These are phyloP conservation scores for Ectemnius continuus DNA, from an alignment of 2,888 invertebrate genomes.

Conservation along the genomic window DNA sequence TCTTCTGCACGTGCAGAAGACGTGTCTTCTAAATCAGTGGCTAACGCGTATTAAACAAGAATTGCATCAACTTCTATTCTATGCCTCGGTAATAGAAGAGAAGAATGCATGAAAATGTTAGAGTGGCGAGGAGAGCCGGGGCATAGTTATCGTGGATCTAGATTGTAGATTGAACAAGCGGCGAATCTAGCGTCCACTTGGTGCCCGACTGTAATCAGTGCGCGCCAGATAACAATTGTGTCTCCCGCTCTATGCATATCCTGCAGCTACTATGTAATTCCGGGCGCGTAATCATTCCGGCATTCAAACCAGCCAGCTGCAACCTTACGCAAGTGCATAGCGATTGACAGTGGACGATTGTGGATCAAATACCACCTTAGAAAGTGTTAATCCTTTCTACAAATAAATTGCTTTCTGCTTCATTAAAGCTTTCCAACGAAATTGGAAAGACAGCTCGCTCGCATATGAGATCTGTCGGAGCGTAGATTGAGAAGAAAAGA, in stretches of 20 bases:
- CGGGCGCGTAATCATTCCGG: not conserved
- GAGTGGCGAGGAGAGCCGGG: not conserved
- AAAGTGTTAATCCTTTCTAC: no score
- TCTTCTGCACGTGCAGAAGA: no score
- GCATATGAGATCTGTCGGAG: no score
- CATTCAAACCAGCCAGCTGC: conserved; percentile 2
- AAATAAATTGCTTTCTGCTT: no score
- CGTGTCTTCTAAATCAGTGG: no score
- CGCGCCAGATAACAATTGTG: conserved; percentile 1
- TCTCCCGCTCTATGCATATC: not conserved
- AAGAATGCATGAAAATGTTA: not conserved
- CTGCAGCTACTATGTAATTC: not conserved
- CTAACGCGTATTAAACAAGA: not conserved
- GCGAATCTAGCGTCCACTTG: conserved; percentile 3
- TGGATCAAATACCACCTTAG: no score
- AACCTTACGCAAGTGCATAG: not conserved
- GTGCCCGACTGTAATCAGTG: not conserved
- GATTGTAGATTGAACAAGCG: not conserved
- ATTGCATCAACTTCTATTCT: not conserved
- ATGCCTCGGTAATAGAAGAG: not conserved
- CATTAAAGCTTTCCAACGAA: no score
- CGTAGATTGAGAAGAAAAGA: no score
- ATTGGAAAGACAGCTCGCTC: no score
- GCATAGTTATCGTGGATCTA: not conserved
- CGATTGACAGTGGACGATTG: no score